These are phyloP conservation scores for Drosophila mojavensis DNA, from an alignment of 1,140 invertebrate species.

Conservation along the genomic window DNA sequence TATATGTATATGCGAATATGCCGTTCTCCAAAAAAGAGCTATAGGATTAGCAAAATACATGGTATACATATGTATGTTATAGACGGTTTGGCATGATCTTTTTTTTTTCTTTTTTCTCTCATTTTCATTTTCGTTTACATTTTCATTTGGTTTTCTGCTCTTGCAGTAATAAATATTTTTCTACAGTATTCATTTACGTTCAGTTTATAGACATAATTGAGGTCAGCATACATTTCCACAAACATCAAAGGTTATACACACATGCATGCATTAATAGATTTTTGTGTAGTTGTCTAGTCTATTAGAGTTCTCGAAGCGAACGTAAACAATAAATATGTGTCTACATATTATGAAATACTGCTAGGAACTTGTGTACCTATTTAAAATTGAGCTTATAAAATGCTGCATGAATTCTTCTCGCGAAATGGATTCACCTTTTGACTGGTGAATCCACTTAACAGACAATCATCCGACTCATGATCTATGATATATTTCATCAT, in stretches of 20 bases:
- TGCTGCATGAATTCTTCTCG: slow-evolving; percentile 95
- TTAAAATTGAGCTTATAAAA: slow-evolving; percentile 87
- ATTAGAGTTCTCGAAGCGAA: slow-evolving; percentile 43
- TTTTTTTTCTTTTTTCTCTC: neutral
- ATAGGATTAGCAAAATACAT: slow-evolving; percentile 76
- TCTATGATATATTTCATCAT: slow-evolving; percentile 96
- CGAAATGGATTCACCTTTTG: slow-evolving; percentile 99
- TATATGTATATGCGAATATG: slow-evolving; percentile 15
- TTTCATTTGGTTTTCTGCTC: slow-evolving; percentile 20
- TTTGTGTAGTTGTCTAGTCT: slow-evolving; percentile 30
- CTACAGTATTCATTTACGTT: slow-evolving; percentile 55
- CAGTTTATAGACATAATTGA: slow-evolving; percentile 82
- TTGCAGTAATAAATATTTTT: slow-evolving; percentile 41
- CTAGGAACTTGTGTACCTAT: slow-evolving; percentile 52
- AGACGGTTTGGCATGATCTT: slow-evolving; percentile 60
- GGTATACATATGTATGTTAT: slow-evolving; percentile 64
- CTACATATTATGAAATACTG: slow-evolving; percentile 62
- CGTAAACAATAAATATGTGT: slow-evolving; percentile 39
- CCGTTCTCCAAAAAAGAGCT: slow-evolving; percentile 72
- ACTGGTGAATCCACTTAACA: slow-evolving; percentile 96
- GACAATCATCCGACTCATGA: slow-evolving; percentile 96
- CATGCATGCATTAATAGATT: slow-evolving; percentile 42
- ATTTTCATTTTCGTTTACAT: slow-evolving; percentile 17
- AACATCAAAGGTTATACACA: slow-evolving; percentile 71
- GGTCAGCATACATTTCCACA: slow-evolving; percentile 69